phyloP scores from a whole-genome alignment of 2,888 invertebrate species.

The Balanococcus diminutus region DNA sequence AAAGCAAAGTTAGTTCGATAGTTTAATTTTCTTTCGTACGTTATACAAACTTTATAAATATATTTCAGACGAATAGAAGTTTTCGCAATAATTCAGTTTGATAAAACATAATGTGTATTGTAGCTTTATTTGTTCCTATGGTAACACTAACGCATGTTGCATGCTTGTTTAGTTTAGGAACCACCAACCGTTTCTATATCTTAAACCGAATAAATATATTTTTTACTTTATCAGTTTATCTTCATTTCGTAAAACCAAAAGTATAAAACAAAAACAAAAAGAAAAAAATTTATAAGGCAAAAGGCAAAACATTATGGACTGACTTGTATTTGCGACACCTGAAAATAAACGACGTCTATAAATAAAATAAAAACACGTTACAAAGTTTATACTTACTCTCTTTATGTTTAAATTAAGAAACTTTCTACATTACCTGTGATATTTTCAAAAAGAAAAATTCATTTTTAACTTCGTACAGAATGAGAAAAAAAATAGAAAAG shows the following conservation, averaged over 20 bases:
- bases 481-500: background rate
- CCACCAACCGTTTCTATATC: constrained; percentile 17
- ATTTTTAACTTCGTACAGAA: background rate
- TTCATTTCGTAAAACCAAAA: constrained; percentile 28
- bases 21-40: constrained; percentile 31
- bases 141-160: constrained; percentile 45
- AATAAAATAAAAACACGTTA: constrained; percentile 48
- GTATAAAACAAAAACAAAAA: background rate
- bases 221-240: constrained; percentile 37
- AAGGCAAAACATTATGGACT: constrained; percentile 24
- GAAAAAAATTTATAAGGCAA: no score
- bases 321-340: constrained; percentile 34
- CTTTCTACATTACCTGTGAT: constrained; percentile 36
- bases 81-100: constrained; percentile 43
- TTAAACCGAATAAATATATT: constrained; percentile 27
- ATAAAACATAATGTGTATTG: constrained; percentile 39
- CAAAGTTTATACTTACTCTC: constrained; percentile 33
- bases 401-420: constrained; percentile 41
- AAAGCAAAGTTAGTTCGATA: constrained; percentile 42
- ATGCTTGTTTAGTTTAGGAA: constrained; percentile 33
- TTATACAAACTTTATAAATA: constrained; percentile 38
- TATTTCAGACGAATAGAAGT: constrained; percentile 27
- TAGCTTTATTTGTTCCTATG: constrained; percentile 45
- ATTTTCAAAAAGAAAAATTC: constrained; percentile 35
- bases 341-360: constrained; percentile 36